phyloP scores from a whole-genome alignment of 2,797 vertebrate species.

The Eulemur albifrons region DNA sequence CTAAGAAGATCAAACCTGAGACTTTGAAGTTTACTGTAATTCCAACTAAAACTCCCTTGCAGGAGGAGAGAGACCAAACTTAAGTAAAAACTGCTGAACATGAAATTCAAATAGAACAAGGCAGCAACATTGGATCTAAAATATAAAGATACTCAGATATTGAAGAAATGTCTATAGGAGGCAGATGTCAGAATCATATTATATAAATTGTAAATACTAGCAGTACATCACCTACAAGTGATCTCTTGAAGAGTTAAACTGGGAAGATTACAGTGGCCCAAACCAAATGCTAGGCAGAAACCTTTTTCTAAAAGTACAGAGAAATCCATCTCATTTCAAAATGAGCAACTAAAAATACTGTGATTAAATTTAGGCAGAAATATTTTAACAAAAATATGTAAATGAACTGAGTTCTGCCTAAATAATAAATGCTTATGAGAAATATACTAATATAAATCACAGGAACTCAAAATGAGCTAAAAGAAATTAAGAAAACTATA shows the following conservation, averaged over 20 bases:
- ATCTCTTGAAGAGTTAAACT: neutral
- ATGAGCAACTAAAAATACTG: neutral
- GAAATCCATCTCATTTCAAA: neutral
- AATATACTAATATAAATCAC: neutral
- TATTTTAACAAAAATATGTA: neutral
- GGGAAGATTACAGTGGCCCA: neutral
- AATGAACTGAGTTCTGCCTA: neutral
- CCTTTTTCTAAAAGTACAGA: neutral
- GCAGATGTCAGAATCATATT: neutral
- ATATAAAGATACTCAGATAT: neutral
- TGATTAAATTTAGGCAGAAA: neutral
- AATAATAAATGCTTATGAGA: neutral
- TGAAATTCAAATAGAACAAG: neutral
- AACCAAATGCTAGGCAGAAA: neutral
- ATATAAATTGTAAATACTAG: neutral
- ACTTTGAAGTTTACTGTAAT: neutral
- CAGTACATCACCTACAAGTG: neutral
- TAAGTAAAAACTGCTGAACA: neutral
- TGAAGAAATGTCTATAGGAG: neutral
- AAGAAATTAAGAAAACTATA: neutral
- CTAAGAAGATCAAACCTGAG: neutral
- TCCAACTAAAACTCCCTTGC: neutral
- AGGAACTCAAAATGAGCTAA: neutral
- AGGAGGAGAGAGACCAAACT: neutral
- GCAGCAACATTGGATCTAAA: neutral